phyloP scores from a whole-genome alignment of 2,797 vertebrate genomes.

The Cuniculus paca region DNA sequence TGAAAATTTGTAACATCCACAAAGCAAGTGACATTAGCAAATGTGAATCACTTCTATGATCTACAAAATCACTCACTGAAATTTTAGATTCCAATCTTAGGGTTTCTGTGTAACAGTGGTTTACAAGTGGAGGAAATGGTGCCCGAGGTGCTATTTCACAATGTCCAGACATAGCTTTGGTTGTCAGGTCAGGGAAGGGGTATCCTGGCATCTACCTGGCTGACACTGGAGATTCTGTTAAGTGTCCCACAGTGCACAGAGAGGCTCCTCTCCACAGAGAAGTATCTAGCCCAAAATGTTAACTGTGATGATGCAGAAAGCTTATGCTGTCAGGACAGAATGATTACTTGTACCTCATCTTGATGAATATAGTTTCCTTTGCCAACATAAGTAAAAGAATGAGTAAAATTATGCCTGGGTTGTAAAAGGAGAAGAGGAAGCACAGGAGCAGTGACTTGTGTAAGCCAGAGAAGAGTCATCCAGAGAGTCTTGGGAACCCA shows the following conservation, averaged over 20 bases:
- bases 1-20: neutral
- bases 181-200: neutral
- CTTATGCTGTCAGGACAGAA: neutral
- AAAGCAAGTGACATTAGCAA: neutral
- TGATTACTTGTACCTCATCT: neutral
- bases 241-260: accelerated
- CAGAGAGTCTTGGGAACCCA: accelerated
- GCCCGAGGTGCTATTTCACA: neutral
- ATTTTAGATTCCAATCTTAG: neutral
- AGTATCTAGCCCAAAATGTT: neutral
- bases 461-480: neutral
- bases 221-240: too few relatives aligned
- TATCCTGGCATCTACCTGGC: neutral
- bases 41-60: neutral
- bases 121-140: neutral
- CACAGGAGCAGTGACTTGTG: neutral
- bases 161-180: neutral
- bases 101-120: neutral
- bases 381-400: too few relatives aligned
- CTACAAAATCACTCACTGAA: neutral
- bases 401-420: neutral
- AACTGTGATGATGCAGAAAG: neutral
- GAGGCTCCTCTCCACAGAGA: neutral
- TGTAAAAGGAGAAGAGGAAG: neutral
- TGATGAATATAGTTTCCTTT: neutral